Conservation (phyloP, 1,140 invertebrate species). For the Helicoverpa armigera region DNA sequence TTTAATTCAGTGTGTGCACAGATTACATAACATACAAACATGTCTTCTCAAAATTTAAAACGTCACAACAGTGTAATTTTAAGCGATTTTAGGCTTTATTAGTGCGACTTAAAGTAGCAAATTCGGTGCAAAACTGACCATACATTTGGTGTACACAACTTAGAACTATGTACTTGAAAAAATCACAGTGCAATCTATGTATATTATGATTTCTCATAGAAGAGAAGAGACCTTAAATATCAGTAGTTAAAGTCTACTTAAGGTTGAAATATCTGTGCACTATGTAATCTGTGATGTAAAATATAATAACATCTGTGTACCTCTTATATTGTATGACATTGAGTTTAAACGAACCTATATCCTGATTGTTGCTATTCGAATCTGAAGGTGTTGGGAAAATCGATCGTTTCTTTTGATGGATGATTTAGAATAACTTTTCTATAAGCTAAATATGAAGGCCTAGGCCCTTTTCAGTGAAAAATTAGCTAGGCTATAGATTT, state of each 20-base stretch:
- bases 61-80: background rate
- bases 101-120: too few species aligned
- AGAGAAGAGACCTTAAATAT: too few species aligned
- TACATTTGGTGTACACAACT: too few species aligned
- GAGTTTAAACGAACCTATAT: slow-evolving; percentile 18
- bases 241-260: background rate
- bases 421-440: background rate
- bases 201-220: too few species aligned
- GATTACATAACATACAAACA: slow-evolving; percentile 9
- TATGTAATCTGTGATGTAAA: slow-evolving; percentile 23
- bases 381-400: slow-evolving; percentile 7
- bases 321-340: slow-evolving; percentile 23
- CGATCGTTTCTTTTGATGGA: background rate
- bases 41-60: background rate
- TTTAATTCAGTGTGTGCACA: background rate
- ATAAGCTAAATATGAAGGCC: too few species aligned
- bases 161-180: too few species aligned
- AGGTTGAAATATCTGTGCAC: background rate
- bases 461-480: too few species aligned
- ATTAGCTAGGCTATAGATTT: too few species aligned
- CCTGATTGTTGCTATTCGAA: background rate
- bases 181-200: too few species aligned
- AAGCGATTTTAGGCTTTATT: too few species aligned
- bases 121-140: too few species aligned
- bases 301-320: slow-evolving; percentile 8